Percentiles rank a stretch among this genome's conserved stretches.
Evolutionary conservation across 2,797 vertebrate genomes (phyloP).

Genomic region (Miichthys miiuy): DNA sequence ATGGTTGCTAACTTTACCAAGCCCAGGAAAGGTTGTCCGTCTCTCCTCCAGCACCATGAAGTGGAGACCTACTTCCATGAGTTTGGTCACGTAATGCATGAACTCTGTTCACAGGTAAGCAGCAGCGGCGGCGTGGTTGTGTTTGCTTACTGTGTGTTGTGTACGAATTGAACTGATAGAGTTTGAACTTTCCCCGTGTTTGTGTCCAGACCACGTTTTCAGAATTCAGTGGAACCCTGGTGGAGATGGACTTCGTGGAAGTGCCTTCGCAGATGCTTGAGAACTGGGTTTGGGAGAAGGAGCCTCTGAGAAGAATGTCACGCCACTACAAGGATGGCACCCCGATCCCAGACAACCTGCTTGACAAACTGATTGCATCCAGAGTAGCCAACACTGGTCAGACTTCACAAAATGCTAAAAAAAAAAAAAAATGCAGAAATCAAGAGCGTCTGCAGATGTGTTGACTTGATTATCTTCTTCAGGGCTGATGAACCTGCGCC

Average conservation of each 20-base stretch:
- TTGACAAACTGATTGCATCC: slow-evolving; percentile 92
- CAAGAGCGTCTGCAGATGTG: not conserved
- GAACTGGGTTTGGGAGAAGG: slow-evolving; percentile 98
- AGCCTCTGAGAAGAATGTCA: slow-evolving; percentile 92
- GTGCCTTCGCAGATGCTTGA: slow-evolving; percentile 97
- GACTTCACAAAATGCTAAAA: not conserved
- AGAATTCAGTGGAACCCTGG: slow-evolving; percentile 94
- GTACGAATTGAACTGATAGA: not conserved
- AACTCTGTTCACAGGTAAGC: slow-evolving; percentile 93
- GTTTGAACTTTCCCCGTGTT: not conserved
- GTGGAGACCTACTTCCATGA: slow-evolving; percentile 98
- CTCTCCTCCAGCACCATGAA: slow-evolving; percentile 93
- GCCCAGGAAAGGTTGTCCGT: slow-evolving; percentile 84
- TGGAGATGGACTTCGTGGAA: slow-evolving; percentile 97
- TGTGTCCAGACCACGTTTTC: slow-evolving; percentile 89
- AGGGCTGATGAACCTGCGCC: slow-evolving; percentile 95
- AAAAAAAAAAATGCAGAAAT: too few relatives aligned
- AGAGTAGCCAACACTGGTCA: slow-evolving; percentile 95
- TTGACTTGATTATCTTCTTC: slow-evolving; percentile 12
- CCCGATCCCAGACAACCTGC: slow-evolving; percentile 86
- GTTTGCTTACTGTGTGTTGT: not conserved
- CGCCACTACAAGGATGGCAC: slow-evolving; percentile 91
- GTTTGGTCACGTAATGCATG: slow-evolving; percentile 97
- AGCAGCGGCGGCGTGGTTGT: not conserved
- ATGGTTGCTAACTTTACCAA: slow-evolving; percentile 94